These are phyloP conservation scores for Hoplodrina blanda DNA, from an alignment of 2,888 invertebrate species.

Conservation along the genomic window DNA sequence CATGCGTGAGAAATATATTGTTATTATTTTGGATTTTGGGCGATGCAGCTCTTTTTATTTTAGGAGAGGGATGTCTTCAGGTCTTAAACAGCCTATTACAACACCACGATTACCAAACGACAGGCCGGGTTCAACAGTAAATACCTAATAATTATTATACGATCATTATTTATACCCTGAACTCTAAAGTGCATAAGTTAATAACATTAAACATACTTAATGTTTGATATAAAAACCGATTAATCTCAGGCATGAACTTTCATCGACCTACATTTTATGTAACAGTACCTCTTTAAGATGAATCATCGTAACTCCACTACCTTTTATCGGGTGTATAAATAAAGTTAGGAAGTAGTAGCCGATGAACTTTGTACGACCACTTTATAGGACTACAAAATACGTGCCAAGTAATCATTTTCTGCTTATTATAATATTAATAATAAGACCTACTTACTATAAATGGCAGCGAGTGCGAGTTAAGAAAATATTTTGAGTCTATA, in stretches of 20 bases:
- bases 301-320: constrained; percentile 71
- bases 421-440: constrained; percentile 27
- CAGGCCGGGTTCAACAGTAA: neutral
- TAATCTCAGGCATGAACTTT: constrained; percentile 72
- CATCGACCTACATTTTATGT: constrained; percentile 77
- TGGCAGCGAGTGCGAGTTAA: constrained; percentile 9
- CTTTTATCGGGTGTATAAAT: constrained; percentile 63
- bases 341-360: constrained; percentile 47
- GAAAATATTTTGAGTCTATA: constrained; percentile 11
- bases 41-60: neutral
- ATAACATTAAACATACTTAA: constrained; percentile 30
- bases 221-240: constrained; percentile 50
- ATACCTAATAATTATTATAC: constrained; percentile 17
- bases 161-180: constrained; percentile 24
- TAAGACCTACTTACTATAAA: constrained; percentile 21
- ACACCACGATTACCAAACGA: neutral
- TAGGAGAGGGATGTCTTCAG: neutral
- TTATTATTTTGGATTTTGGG: neutral
- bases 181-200: constrained; percentile 26
- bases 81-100: neutral
- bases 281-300: constrained; percentile 76
- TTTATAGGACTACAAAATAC: constrained; percentile 35
- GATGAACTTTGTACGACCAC: constrained; percentile 55
- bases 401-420: constrained; percentile 48
- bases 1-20: neutral